phyloP scores from a whole-genome alignment of 2,888 invertebrate genomes.

The Itoplectis maculator region DNA sequence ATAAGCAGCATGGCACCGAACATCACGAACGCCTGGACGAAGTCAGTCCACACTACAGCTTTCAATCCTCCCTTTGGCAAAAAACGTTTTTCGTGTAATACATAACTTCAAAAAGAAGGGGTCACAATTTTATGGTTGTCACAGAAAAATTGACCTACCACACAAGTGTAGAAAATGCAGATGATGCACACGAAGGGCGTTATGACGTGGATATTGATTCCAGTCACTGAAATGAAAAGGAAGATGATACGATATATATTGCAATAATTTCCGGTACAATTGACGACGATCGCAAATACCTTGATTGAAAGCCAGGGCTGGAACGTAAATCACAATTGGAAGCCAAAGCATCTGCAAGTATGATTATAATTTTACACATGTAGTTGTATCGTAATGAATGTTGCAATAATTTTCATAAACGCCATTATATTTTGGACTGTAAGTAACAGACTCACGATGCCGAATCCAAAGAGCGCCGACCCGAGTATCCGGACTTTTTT shows the following conservation, averaged over 20 bases:
- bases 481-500: slow-evolving; percentile 89
- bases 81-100: slow-evolving; percentile 28
- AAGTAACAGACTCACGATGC: slow-evolving; percentile 86
- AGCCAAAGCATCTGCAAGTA: slow-evolving; percentile 89
- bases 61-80: slow-evolving; percentile 89
- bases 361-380: not conserved
- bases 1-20: slow-evolving; percentile 90
- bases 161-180: slow-evolving; percentile 94
- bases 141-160: slow-evolving; percentile 88
- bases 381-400: not conserved
- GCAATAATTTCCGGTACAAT: not conserved
- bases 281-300: slow-evolving; percentile 85
- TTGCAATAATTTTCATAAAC: not conserved
- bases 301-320: slow-evolving; percentile 92
- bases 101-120: slow-evolving; percentile 37
- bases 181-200: slow-evolving; percentile 93
- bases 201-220: slow-evolving; percentile 92
- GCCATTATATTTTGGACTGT: not conserved
- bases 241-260: slow-evolving; percentile 35
- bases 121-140: too few relatives aligned
- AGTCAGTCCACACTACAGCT: slow-evolving; percentile 94
- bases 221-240: slow-evolving; percentile 89
- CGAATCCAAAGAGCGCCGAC: slow-evolving; percentile 89
- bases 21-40: slow-evolving; percentile 92
- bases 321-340: slow-evolving; percentile 92